Evolutionary conservation across 2,797 vertebrate genomes (phyloP).

Genomic region (Acropternis orthonyx): DNA sequence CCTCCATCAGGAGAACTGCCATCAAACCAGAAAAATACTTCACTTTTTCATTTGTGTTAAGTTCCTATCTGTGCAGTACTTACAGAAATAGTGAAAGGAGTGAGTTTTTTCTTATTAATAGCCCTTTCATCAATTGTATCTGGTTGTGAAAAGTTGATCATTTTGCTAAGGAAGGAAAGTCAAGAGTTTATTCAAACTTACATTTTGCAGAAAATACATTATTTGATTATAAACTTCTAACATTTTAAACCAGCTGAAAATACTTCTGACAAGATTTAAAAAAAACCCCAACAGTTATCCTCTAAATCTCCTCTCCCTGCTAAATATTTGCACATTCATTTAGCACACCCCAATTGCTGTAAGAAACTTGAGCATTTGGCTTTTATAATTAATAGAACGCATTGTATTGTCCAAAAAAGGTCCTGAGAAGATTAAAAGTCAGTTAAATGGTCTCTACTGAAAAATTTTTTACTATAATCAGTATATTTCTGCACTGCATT

Average conservation of each 20-base stretch:
- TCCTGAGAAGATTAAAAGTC: not conserved
- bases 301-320: not conserved
- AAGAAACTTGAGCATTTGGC: not conserved
- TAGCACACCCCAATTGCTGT: not conserved
- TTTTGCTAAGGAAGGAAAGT: conserved; percentile 84
- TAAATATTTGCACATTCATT: not conserved
- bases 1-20: not conserved
- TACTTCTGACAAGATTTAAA: not conserved
- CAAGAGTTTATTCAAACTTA: conserved; percentile 34
- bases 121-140: conserved; percentile 97
- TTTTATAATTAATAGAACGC: not conserved
- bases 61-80: conserved; percentile 71
- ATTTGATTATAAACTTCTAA: not conserved
- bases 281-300: not conserved
- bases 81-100: conserved; percentile 93
- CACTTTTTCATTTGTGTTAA: not conserved
- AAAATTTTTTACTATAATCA: not conserved
- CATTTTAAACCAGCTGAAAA: not conserved
- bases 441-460: not conserved
- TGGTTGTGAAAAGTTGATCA: conserved; percentile 94
- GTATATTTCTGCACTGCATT: not conserved
- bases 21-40: not conserved
- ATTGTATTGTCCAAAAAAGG: not conserved
- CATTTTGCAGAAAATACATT: not conserved
- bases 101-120: conserved; percentile 93